Percentiles rank a stretch among this genome's conserved stretches.
phyloP scores from a whole-genome alignment of 2,888 invertebrate genomes.

The Zygogramma bicolorata region DNA sequence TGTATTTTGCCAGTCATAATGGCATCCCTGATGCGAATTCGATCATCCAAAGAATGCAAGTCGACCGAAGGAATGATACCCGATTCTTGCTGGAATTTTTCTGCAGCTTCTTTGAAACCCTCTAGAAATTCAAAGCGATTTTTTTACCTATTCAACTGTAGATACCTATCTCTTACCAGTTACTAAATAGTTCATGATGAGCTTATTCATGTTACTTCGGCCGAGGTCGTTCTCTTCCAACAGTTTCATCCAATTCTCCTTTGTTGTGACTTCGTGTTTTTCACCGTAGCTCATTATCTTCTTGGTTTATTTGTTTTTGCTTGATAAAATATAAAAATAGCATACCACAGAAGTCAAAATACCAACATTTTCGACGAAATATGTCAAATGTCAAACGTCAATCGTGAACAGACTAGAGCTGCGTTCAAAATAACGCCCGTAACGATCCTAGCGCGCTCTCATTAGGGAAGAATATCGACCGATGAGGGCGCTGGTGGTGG shows the following conservation, averaged over 20 bases:
- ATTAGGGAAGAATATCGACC: too few species aligned
- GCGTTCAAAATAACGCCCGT: too few species aligned
- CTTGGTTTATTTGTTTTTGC: constrained; percentile 36
- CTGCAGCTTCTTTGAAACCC: constrained; percentile 96
- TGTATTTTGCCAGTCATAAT: constrained; percentile 93
- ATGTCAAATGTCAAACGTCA: too few species aligned
- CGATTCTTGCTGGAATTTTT: constrained; percentile 95
- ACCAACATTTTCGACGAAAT: too few species aligned
- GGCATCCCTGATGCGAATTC: constrained; percentile 92
- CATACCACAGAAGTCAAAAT: background rate
- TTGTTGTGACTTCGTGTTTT: constrained; percentile 69
- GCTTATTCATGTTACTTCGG: constrained; percentile 93
- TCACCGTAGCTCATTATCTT: constrained; percentile 69
- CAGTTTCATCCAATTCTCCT: constrained; percentile 81
- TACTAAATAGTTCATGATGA: constrained; percentile 98
- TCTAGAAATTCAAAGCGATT: too few species aligned
- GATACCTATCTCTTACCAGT: constrained; percentile 77
- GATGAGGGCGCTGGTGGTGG: too few species aligned
- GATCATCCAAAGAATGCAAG: constrained; percentile 88
- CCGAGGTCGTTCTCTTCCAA: constrained; percentile 85
- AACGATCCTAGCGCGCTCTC: too few species aligned
- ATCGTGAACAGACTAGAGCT: too few species aligned
- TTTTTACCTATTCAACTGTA: background rate
- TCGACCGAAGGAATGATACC: constrained; percentile 85
- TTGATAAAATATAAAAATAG: constrained; percentile 26